phyloP scores from a whole-genome alignment of 2,888 invertebrate species.

The Leptura quadrifasciata region DNA sequence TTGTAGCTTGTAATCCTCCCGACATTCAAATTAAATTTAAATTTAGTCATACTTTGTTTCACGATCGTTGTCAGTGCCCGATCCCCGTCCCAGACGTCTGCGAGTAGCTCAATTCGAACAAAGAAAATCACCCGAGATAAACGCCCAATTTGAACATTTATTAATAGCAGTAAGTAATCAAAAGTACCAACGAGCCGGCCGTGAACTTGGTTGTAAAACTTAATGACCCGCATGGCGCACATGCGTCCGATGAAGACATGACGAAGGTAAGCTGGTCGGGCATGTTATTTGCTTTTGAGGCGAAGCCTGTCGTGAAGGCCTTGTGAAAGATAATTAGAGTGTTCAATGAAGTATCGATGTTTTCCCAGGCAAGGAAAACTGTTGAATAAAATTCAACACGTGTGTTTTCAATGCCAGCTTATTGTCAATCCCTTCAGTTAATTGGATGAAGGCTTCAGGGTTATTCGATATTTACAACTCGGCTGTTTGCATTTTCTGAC shows the following conservation, averaged over 20 bases:
- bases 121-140: constrained; percentile 14
- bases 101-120: background rate
- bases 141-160: constrained; percentile 24
- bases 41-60: background rate
- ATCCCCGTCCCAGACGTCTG: background rate
- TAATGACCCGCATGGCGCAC: constrained; percentile 38
- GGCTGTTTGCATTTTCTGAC: constrained; percentile 16
- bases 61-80: background rate
- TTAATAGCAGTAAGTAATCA: constrained; percentile 8
- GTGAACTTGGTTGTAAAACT: constrained; percentile 35
- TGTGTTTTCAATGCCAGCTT: constrained; percentile 27
- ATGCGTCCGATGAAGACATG: constrained; percentile 14
- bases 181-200: constrained; percentile 19
- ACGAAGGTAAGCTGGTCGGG: constrained; percentile 14
- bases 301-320: constrained; percentile 26
- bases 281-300: constrained; percentile 15
- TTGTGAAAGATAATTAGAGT: constrained; percentile 32
- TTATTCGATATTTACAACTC: constrained; percentile 27
- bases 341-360: constrained; percentile 40
- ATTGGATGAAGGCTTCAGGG: constrained; percentile 34
- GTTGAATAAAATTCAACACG: constrained; percentile 40
- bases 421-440: constrained; percentile 32
- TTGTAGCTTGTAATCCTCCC: no score
- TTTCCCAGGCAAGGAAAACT: constrained; percentile 26
- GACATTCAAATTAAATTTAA: no score